Evolutionary conservation across 1,140 invertebrate species (phyloP).

Genomic region (Chironomus striatipennis): DNA sequence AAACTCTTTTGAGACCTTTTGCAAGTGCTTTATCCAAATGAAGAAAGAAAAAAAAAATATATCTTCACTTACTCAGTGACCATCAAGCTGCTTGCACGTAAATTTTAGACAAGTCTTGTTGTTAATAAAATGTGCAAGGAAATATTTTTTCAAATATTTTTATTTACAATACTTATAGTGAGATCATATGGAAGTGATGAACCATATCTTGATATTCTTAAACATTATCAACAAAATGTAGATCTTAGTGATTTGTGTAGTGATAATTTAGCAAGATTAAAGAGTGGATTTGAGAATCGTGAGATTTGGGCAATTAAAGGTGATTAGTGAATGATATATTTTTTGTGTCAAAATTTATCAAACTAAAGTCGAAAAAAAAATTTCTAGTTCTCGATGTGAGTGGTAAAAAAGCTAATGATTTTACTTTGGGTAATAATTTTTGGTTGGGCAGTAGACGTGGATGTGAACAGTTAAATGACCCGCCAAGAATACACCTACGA

Average conservation of each 20-base stretch:
- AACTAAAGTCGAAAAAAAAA: not conserved
- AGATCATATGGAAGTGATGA: not conserved
- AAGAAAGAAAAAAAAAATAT: not conserved
- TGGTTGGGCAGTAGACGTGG: not conserved
- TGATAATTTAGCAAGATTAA: not conserved
- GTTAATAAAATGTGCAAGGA: not conserved
- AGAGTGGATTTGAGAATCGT: not conserved
- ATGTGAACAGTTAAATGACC: not conserved
- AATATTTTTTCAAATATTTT: not conserved
- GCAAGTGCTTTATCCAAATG: not conserved
- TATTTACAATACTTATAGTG: not conserved
- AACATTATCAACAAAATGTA: not conserved
- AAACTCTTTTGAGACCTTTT: slow-evolving; percentile 1
- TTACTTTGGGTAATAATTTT: slow-evolving; percentile 18
- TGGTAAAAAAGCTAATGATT: not conserved
- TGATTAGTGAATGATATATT: not conserved
- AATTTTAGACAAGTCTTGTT: not conserved
- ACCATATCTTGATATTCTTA: not conserved
- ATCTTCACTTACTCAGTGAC: not conserved
- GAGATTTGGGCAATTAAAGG: slow-evolving; percentile 11
- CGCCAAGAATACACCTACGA: not conserved
- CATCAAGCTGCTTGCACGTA: not conserved
- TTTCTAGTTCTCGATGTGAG: not conserved
- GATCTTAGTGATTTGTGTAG: not conserved
- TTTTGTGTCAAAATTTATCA: not conserved